Percentiles rank a stretch among this genome's conserved stretches.
Evolutionary conservation across 1,140 invertebrate species (phyloP).

Genomic region (Mylabris phalerata): DNA sequence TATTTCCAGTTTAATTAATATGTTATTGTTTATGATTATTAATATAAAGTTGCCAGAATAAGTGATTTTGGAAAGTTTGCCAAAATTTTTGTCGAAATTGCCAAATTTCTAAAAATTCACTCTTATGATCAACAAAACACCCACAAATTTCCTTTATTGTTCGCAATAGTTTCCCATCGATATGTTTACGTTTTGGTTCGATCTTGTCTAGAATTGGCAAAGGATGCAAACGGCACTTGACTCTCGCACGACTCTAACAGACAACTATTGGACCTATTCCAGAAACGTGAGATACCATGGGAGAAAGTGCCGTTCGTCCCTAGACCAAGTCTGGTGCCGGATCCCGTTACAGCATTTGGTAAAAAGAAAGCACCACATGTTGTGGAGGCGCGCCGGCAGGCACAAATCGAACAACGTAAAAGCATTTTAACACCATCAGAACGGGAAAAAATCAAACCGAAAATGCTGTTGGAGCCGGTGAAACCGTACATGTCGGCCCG

Average conservation of each 20-base stretch:
- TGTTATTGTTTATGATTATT: no score
- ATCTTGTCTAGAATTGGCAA: slow-evolving; percentile 1
- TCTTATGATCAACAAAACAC: background rate
- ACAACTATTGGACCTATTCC: slow-evolving; percentile 44
- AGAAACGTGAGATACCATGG: slow-evolving; percentile 73
- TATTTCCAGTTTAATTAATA: no score
- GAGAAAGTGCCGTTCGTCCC: slow-evolving; percentile 77
- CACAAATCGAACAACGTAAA: slow-evolving; percentile 8
- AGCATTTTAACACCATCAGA: slow-evolving; percentile 39
- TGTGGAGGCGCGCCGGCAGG: slow-evolving; percentile 21
- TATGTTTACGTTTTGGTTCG: background rate
- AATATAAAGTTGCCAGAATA: no score
- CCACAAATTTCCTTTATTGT: background rate
- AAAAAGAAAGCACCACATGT: slow-evolving; percentile 43
- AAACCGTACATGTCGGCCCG: slow-evolving; percentile 56
- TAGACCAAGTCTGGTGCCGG: slow-evolving; percentile 69
- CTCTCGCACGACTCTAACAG: slow-evolving; percentile 9
- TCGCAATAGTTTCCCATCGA: background rate
- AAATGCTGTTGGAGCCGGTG: slow-evolving; percentile 49
- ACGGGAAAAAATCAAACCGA: slow-evolving; percentile 50
- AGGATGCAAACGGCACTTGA: slow-evolving; percentile 38
- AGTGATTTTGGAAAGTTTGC: no score
- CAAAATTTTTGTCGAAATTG: background rate
- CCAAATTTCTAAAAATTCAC: background rate
- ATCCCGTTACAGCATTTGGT: slow-evolving; percentile 74